These are phyloP conservation scores for Stomatorhinus walkeri DNA, from an alignment of 2,797 vertebrate genomes.

Conservation along the genomic window DNA sequence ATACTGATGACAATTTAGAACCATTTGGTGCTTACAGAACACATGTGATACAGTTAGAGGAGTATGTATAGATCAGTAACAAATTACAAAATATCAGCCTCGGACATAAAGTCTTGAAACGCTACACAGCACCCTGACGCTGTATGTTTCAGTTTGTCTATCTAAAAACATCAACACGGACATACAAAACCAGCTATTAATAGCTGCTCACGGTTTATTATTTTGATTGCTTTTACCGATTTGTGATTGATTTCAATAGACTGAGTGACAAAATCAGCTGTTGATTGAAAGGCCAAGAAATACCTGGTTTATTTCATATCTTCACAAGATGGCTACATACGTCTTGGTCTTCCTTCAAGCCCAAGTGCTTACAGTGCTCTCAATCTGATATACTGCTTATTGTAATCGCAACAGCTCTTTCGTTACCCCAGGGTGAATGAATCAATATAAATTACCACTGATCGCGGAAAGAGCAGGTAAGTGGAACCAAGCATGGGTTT, in stretches of 20 bases:
- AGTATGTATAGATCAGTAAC: neutral
- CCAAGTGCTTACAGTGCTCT: neutral
- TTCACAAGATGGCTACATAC: neutral
- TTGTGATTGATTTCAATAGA: neutral
- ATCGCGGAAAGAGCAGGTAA: slow-evolving; percentile 5
- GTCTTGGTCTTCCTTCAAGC: neutral
- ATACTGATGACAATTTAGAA: slow-evolving; percentile 4
- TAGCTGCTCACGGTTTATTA: neutral
- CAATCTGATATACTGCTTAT: neutral
- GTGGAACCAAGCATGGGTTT: neutral
- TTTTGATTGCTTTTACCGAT: neutral
- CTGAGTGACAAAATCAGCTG: neutral
- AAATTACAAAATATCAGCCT: neutral
- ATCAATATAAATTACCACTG: neutral
- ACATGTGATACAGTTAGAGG: neutral
- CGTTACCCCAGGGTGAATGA: neutral
- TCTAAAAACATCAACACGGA: neutral
- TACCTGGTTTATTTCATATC: neutral
- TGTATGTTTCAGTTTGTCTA: neutral
- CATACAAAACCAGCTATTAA: neutral
- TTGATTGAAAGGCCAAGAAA: neutral
- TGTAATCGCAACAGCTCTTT: neutral
- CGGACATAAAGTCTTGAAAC: neutral
- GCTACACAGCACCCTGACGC: neutral
- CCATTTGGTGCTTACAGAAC: neutral